phyloP scores from a whole-genome alignment of 2,888 invertebrate species.

The Hedya salicella region DNA sequence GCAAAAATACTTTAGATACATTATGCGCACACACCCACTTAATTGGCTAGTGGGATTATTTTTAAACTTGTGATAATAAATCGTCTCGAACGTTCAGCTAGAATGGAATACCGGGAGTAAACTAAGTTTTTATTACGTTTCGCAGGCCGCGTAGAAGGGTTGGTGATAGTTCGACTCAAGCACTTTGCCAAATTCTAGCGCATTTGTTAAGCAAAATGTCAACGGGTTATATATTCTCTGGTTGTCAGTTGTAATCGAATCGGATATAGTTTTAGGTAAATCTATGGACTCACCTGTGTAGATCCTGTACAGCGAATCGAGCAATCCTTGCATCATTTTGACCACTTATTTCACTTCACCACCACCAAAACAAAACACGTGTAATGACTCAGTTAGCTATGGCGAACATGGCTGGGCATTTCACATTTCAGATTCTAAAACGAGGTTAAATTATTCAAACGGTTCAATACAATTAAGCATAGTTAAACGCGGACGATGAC shows the following conservation, averaged over 20 bases:
- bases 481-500: slow-evolving; percentile 39
- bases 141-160: slow-evolving; percentile 1
- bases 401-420: slow-evolving; percentile 27
- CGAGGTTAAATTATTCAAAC: slow-evolving; percentile 42
- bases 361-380: slow-evolving; percentile 53
- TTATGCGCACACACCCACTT: slow-evolving; percentile 40
- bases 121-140: neutral
- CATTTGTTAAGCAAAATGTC: too few species aligned
- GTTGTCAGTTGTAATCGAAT: too few species aligned
- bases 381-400: slow-evolving; percentile 43
- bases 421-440: slow-evolving; percentile 34
- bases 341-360: slow-evolving; percentile 58
- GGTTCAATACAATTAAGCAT: slow-evolving; percentile 34
- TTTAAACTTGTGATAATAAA: slow-evolving; percentile 35
- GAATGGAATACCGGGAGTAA: slow-evolving; percentile 4
- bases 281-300: slow-evolving; percentile 71
- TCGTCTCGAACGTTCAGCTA: slow-evolving; percentile 19
- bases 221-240: too few species aligned
- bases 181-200: too few species aligned
- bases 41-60: slow-evolving; percentile 35
- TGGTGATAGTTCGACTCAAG: neutral
- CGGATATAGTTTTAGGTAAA: too few species aligned
- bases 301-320: slow-evolving; percentile 79
- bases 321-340: slow-evolving; percentile 82
- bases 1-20: slow-evolving; percentile 36